phyloP scores from a whole-genome alignment of 1,140 invertebrate species.

The Plectrocnemia conspersa region DNA sequence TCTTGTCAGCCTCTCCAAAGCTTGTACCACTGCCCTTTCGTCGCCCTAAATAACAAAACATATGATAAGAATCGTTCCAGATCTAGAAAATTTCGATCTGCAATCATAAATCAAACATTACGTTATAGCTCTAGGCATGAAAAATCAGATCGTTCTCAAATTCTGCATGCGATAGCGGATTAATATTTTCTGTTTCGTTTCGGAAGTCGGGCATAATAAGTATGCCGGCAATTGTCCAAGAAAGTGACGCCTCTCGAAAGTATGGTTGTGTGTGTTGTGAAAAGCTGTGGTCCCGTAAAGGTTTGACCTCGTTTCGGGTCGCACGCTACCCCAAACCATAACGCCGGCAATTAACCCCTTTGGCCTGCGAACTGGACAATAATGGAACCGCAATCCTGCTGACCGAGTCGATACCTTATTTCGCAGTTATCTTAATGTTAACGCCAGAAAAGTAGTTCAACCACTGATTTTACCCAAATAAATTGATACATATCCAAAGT shows the following conservation, averaged over 20 bases:
- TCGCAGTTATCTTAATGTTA: too few species aligned
- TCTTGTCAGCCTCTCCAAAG: constrained; percentile 21
- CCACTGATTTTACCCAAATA: too few species aligned
- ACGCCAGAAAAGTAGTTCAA: too few species aligned
- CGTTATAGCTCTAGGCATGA: too few species aligned
- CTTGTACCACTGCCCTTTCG: constrained; percentile 22
- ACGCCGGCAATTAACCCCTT: constrained; percentile 4
- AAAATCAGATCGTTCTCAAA: constrained; percentile 1
- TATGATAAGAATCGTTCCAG: neutral
- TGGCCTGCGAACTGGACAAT: neutral
- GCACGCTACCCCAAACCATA: neutral
- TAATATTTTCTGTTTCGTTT: too few species aligned
- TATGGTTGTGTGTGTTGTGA: too few species aligned
- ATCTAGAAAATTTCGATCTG: neutral
- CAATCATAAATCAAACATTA: too few species aligned
- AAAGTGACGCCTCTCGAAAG: too few species aligned
- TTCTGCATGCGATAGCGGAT: too few species aligned
- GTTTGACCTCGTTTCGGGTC: neutral
- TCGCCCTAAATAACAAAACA: constrained; percentile 18
- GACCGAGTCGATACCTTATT: neutral
- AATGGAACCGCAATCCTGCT: neutral
- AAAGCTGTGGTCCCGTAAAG: neutral
- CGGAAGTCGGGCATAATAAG: constrained; percentile 4
- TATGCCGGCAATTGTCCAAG: constrained; percentile 5
- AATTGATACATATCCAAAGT: too few species aligned